Evolutionary conservation across 1,140 invertebrate genomes (phyloP), one percentile per base, ranked within the genome.

Genomic region (Thaumetopoea pityocampa): DNA sequence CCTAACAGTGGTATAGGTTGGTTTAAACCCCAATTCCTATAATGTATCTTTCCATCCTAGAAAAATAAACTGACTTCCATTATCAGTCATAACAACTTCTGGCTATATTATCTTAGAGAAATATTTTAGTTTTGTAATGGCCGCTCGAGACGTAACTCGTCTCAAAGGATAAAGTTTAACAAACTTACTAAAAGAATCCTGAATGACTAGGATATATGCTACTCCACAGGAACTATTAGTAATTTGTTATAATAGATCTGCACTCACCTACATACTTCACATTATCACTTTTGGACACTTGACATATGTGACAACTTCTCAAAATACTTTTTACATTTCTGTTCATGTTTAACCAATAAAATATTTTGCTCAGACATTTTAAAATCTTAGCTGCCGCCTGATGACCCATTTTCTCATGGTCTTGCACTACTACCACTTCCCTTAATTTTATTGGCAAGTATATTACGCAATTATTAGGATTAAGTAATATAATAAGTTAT

Each of bases 121-220:
- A n/a, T 50, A 15, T 19, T 36, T 44, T 3, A 52, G 9, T 29
- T 46, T 27, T 5, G 27, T 4, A 12, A 73, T 28, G 6, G 30
- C 28, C 1, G 57, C 28, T 12, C 46, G 34, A 0, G 68, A 47
- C 2, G 44, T 52, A 2, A 67, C 63, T 19, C 41, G 54, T 9
- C 38, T 51, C 9, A 78, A 6, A 7, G 59, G 50, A 41, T 63
- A 78, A 4, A 74, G 23, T 22, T 55, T 58, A 0, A 71, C 63
- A 37, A 56, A 67, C 36, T 77, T 74, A 9, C 34, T 45, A 16
- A 74, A 78, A 1, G 38, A 36, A 38, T 76, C 68, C 4, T 68
- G 60, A 5, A 66, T 57, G 0, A 68, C 60, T 10, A 74, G 37
- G 5, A 78, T 56, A 28, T 68, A 67, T 1, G 10, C 28, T 4